phyloP scores from a whole-genome alignment of 2,113 vertebrate species.

The Antidorcas marsupialis region DNA sequence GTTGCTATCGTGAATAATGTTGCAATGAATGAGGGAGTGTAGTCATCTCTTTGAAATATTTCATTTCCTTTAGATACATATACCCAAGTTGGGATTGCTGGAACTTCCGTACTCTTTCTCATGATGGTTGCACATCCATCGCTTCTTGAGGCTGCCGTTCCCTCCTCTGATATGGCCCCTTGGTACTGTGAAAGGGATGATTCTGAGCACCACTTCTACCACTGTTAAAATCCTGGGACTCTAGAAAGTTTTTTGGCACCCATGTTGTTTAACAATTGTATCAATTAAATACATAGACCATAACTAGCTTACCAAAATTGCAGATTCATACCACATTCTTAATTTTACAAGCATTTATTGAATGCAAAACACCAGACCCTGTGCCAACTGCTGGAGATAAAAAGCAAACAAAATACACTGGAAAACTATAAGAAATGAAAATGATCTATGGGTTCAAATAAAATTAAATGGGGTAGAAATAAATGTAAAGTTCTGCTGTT shows the following conservation, averaged over 20 bases:
- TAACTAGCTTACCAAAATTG: not conserved
- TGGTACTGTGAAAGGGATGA: not conserved
- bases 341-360: not conserved
- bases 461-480: not conserved
- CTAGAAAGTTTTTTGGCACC: not conserved
- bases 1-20: not conserved
- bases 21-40: not conserved
- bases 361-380: not conserved
- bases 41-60: not conserved
- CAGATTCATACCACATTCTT: not conserved
- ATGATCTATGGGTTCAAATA: not conserved
- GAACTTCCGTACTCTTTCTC: not conserved
- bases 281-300: not conserved
- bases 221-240: not conserved
- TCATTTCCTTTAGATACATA: not conserved
- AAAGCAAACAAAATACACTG: not conserved
- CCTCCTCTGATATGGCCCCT: not conserved
- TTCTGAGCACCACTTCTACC: not conserved
- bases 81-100: not conserved
- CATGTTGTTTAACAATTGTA: not conserved
- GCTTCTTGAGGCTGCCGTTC: not conserved
- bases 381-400: not conserved
- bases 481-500: not conserved
- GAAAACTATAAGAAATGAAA: not conserved
- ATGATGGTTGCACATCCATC: not conserved